Conservation (phyloP, 1,140 invertebrate genomes). For the Planococcus citri region DNA sequence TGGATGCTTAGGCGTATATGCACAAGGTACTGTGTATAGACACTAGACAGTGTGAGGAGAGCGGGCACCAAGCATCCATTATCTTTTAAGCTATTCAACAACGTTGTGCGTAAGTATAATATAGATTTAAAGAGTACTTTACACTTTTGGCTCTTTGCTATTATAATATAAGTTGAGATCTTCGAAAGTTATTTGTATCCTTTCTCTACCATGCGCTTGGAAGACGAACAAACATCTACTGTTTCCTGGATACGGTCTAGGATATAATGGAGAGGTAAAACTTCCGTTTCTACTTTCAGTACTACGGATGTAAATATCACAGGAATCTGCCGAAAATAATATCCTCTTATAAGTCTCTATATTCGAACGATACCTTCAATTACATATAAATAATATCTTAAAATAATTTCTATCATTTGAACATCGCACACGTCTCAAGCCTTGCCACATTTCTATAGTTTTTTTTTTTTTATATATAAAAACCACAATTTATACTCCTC, state of each 20-base stretch:
- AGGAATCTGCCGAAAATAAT: constrained; percentile 55
- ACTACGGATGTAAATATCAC: constrained; percentile 61
- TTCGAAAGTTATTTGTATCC: constrained; percentile 61
- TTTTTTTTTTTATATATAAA: too few species aligned
- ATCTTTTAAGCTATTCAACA: too few species aligned
- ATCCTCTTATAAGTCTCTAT: constrained; percentile 26
- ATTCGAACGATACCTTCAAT: not conserved
- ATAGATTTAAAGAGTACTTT: constrained; percentile 33
- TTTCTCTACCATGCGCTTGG: constrained; percentile 63
- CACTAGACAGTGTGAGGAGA: too few species aligned
- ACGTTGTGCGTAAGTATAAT: too few species aligned
- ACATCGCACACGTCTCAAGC: too few species aligned
- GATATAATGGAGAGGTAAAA: constrained; percentile 62
- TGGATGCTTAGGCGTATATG: too few species aligned
- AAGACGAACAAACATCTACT: constrained; percentile 74
- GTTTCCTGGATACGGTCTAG: constrained; percentile 54
- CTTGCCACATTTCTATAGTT: too few species aligned
- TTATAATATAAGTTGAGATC: constrained; percentile 53
- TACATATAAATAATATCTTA: not conserved
- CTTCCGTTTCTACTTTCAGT: constrained; percentile 67
- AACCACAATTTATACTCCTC: too few species aligned
- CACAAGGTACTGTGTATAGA: too few species aligned
- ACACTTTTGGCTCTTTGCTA: constrained; percentile 46
- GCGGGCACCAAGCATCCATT: too few species aligned
- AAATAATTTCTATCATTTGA: too few species aligned